Evolutionary conservation across 2,888 invertebrate species (phyloP).

Genomic region (Euproctis similis): DNA sequence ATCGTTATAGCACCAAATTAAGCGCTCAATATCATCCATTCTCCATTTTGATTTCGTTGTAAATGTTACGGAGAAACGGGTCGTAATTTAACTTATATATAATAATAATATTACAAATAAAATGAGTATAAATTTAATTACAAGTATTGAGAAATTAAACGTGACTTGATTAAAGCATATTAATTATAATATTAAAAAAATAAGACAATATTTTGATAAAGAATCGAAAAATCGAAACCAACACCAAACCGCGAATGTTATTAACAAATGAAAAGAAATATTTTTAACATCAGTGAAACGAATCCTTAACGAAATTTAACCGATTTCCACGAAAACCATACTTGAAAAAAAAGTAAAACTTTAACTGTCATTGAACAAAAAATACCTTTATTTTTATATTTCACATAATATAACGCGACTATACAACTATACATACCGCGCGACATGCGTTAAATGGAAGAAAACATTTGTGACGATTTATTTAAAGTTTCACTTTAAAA

Average conservation of each 20-base stretch:
- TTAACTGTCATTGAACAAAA: no score
- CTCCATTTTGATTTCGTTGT: conserved; percentile 40
- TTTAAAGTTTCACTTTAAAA: no score
- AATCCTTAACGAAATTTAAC: background rate
- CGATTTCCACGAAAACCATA: no score
- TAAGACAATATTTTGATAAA: conserved; percentile 14
- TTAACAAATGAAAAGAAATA: background rate
- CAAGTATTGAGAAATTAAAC: conserved; percentile 21
- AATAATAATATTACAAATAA: conserved; percentile 2
- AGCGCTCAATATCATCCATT: conserved; percentile 40
- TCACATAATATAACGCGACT: no score
- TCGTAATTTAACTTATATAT: conserved; percentile 38
- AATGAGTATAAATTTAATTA: no score
- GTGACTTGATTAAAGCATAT: conserved; percentile 21
- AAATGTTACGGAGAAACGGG: conserved; percentile 42
- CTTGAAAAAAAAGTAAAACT: no score
- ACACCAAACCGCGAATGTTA: conserved; percentile 11
- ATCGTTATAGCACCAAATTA: conserved; percentile 34
- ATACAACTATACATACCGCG: no score
- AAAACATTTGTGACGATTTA: no score
- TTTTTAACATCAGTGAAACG: background rate
- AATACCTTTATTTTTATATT: no score
- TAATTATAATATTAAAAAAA: conserved; percentile 13
- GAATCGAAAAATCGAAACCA: conserved; percentile 15
- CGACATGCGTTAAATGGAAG: no score